Evolutionary conservation across 2,113 vertebrate genomes (phyloP), one percentile per base, ranked within the genome.

Genomic region (Stictonetta naevosa): DNA sequence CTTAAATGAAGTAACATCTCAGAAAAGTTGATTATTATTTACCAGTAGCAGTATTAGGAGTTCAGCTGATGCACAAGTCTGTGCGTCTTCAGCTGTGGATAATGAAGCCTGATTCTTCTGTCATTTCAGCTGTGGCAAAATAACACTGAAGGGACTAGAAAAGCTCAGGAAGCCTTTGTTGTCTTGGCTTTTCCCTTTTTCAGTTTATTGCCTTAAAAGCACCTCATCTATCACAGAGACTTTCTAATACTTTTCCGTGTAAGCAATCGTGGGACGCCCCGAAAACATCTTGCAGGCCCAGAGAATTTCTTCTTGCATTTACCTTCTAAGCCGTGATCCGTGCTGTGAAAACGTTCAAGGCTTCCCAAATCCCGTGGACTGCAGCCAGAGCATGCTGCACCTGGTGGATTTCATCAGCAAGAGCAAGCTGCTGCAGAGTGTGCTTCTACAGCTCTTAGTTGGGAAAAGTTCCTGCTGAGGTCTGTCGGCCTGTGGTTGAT

Each of bases 231-330:
- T 19, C 21, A 10, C 46, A 21, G 33, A 8, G 36, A 21, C 74
- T 95, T 71, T 83, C 29, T 69, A 76, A 34, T 74, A 48, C 26
- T 26, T 91, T 50, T 56, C 81, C 16, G 13, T 40, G 22, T 33
- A 29, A 83, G 33, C 23, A 44, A 0, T 4, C 63, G 15, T 26
- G 56, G 36, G 66, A 74, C 28, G 62, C 0, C 0, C 19, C 10
- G 1, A 2, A 42, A 29, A 23, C 22, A 48, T 42, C 10, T 23
- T 64, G 5, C 0, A 7, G 29, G 31, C 28, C 10, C 52, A 12
- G 44, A 31, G 7, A 23, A 6, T 83, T 67, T 88, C 0, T 0
- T 34, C n/a, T 46, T 50, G 72, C 5, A 4, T 89, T 64, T 83
- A 52, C 19, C n/a, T 73, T 62, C 40, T 72, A 58, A 52, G 50